These are phyloP conservation scores for Panulirus ornatus DNA, from an alignment of 1,140 invertebrate genomes.

Conservation along the genomic window DNA sequence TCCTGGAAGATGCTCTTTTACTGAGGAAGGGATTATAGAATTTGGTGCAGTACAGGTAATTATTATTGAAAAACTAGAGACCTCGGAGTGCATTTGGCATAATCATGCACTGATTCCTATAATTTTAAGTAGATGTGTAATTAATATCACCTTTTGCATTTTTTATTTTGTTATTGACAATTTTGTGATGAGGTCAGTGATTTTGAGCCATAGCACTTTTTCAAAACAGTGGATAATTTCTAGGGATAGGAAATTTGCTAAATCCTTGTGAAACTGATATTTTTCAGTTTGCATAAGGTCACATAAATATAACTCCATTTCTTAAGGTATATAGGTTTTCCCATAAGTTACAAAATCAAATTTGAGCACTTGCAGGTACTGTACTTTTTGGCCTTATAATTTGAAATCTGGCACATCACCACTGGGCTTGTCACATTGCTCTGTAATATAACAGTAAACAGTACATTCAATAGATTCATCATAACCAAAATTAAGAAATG, in stretches of 20 bases:
- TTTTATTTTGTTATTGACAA: conserved; percentile 60
- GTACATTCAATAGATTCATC: conserved; percentile 69
- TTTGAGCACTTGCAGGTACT: not conserved
- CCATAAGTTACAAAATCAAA: not conserved
- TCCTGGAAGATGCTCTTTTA: not conserved
- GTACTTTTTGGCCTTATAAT: conserved; percentile 24
- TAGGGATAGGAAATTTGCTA: not conserved
- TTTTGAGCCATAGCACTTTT: conserved; percentile 21
- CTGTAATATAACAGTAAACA: conserved; percentile 52
- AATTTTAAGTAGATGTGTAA: conserved; percentile 72
- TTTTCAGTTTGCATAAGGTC: not conserved
- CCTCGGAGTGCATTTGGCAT: conserved; percentile 69
- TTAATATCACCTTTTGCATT: conserved; percentile 61
- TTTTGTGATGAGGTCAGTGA: conserved; percentile 58
- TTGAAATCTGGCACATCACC: conserved; percentile 25
- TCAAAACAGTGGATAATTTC: not conserved
- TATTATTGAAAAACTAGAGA: conserved; percentile 62
- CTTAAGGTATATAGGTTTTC: not conserved
- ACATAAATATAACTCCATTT: conserved; percentile 8
- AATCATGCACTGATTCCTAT: conserved; percentile 71
- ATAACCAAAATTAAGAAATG: not conserved
- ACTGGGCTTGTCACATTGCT: conserved; percentile 58
- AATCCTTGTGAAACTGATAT: conserved; percentile 7
- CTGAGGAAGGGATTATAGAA: not conserved
- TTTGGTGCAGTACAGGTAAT: conserved; percentile 55